phyloP scores from a whole-genome alignment of 37 sponge, comb jelly and placozoan genomes.

The Ephydatia muelleri region DNA sequence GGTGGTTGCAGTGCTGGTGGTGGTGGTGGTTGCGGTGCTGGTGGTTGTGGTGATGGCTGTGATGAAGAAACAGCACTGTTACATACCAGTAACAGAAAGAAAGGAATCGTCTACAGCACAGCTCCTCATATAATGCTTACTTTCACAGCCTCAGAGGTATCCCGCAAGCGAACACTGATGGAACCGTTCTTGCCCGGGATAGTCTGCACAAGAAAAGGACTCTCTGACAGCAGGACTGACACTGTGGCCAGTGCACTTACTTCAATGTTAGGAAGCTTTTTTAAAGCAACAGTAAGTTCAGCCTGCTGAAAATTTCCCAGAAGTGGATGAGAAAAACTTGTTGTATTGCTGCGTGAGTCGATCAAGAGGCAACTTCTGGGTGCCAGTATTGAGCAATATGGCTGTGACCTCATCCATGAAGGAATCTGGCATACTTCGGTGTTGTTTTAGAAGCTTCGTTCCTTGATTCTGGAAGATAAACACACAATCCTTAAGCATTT shows the following conservation, averaged over 20 bases:
- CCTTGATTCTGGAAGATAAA: not conserved
- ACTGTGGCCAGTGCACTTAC: slow-evolving; percentile 12
- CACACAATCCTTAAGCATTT: too few relatives aligned
- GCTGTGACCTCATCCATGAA: slow-evolving; percentile 43
- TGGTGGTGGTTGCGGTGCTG: not conserved
- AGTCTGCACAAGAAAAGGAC: not conserved
- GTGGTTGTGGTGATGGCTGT: not conserved
- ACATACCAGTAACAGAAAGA: too few relatives aligned
- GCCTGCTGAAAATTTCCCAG: not conserved
- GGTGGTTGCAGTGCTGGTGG: not conserved
- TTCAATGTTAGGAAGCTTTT: slow-evolving; percentile 37
- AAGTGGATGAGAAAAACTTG: slow-evolving; percentile 9
- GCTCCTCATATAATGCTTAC: not conserved
- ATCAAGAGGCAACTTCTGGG: slow-evolving; percentile 4
- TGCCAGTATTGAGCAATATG: slow-evolving; percentile 16
- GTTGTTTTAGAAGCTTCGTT: not conserved
- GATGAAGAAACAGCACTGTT: too few relatives aligned
- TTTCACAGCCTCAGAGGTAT: not conserved
- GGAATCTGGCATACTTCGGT: not conserved
- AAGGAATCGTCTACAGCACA: not conserved
- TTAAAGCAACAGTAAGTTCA: slow-evolving; percentile 17
- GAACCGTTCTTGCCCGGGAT: not conserved
- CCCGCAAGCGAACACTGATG: not conserved
- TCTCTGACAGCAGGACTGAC: too few relatives aligned
- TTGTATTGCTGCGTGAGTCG: slow-evolving; percentile 43